phyloP scores from a whole-genome alignment of 2,113 vertebrate species.

The Lepisosteus osseus region DNA sequence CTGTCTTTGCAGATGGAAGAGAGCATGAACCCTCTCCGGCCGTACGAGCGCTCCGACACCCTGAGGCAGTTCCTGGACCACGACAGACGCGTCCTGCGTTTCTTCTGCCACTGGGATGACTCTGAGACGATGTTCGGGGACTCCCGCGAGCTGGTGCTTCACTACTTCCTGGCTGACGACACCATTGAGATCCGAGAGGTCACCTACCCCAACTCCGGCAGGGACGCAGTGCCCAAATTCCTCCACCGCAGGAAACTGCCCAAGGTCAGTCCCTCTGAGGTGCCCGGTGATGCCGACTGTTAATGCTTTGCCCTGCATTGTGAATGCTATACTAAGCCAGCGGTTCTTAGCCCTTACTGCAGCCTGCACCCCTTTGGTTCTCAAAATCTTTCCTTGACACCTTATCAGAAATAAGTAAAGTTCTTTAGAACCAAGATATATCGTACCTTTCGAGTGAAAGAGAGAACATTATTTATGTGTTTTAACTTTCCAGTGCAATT shows the following conservation, averaged over 20 bases:
- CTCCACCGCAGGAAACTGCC: constrained; percentile 80
- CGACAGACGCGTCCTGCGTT: constrained; percentile 78
- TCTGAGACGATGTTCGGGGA: constrained; percentile 55
- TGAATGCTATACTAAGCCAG: too few species aligned
- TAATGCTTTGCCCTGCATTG: too few species aligned
- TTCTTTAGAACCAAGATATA: too few species aligned
- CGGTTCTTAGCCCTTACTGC: too few species aligned
- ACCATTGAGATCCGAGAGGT: constrained; percentile 83
- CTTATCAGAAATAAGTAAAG: too few species aligned
- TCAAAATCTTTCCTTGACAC: too few species aligned
- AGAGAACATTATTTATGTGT: too few species aligned
- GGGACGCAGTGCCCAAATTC: constrained; percentile 65
- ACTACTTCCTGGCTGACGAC: constrained; percentile 85
- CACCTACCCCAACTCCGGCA: constrained; percentile 67
- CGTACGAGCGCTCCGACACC: constrained; percentile 73
- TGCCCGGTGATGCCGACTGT: neutral
- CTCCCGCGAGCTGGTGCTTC: constrained; percentile 70
- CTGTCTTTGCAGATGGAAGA: constrained; percentile 55
- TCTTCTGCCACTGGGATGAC: constrained; percentile 85
- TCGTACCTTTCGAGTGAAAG: too few species aligned
- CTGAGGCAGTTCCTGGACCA: constrained; percentile 79
- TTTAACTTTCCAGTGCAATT: too few species aligned
- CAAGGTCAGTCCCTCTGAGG: constrained; percentile 68
- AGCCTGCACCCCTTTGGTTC: too few species aligned
- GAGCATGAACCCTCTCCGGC: constrained; percentile 67